Evolutionary conservation across 2,888 invertebrate genomes (phyloP).

Genomic region (Harpagoxenus sublaevis): DNA sequence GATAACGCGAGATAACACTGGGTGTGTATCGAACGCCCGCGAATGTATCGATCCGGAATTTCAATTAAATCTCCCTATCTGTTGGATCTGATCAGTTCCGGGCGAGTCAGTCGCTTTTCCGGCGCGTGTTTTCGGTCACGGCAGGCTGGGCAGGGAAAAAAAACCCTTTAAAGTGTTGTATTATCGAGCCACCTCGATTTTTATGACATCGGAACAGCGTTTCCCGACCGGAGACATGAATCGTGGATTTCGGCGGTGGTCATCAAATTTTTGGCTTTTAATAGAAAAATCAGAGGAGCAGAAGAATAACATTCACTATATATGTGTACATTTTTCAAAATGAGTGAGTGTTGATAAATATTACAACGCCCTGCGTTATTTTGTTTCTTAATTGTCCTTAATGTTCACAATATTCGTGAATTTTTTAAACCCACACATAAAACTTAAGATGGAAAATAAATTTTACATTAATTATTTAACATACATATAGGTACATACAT

Average conservation of each 20-base stretch:
- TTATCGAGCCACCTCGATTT: slow-evolving; percentile 26
- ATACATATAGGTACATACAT: background rate
- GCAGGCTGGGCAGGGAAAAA: background rate
- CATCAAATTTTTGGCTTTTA: background rate
- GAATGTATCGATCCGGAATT: slow-evolving; percentile 44
- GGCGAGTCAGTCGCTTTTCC: slow-evolving; percentile 43
- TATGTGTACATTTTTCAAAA: background rate
- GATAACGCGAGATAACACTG: slow-evolving; percentile 17
- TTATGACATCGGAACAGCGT: slow-evolving; percentile 15
- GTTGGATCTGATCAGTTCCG: slow-evolving; percentile 40
- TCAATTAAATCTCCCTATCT: slow-evolving; percentile 48
- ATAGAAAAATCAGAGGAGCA: background rate
- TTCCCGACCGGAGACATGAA: slow-evolving; percentile 1
- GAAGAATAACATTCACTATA: background rate
- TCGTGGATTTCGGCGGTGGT: background rate
- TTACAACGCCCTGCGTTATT: background rate
- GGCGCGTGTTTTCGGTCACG: slow-evolving; percentile 7
- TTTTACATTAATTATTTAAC: too few relatives aligned
- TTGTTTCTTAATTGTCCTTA: background rate
- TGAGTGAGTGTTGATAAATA: background rate
- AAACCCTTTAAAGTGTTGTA: slow-evolving; percentile 23
- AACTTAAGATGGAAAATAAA: background rate
- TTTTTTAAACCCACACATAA: background rate
- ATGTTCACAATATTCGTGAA: background rate
- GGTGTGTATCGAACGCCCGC: background rate